Conservation (phyloP, 2,888 invertebrate genomes). For the Parnassius glacialis region DNA sequence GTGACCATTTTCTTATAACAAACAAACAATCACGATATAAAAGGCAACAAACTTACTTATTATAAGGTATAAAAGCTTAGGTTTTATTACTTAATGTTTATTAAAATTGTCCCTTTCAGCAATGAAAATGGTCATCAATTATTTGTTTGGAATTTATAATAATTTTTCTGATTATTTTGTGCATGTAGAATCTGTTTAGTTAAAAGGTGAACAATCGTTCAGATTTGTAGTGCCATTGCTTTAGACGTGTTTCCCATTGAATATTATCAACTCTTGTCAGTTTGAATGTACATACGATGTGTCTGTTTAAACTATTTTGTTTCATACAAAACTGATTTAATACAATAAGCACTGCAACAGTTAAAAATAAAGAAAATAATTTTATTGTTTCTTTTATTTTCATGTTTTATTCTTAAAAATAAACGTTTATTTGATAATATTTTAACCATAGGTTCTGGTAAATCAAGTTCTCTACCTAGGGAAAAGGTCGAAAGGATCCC, state of each 20-base stretch:
- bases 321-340: slow-evolving; percentile 61
- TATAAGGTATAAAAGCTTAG: no score
- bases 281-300: slow-evolving; percentile 53
- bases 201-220: slow-evolving; percentile 22
- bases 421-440: no score
- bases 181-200: neutral
- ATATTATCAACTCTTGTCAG: slow-evolving; percentile 38
- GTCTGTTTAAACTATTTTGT: slow-evolving; percentile 60
- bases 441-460: no score
- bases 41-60: neutral
- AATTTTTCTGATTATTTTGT: slow-evolving; percentile 3
- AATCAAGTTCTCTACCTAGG: no score
- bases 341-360: slow-evolving; percentile 61
- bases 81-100: no score
- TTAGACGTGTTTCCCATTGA: slow-evolving; percentile 36
- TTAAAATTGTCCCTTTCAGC: neutral
- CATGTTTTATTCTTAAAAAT: no score
- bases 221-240: slow-evolving; percentile 55
- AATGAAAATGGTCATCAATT: neutral
- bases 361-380: slow-evolving; percentile 32
- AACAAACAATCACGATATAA: neutral
- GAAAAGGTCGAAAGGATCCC: no score
- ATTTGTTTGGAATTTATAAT: neutral
- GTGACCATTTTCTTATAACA: no score
- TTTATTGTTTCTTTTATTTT: neutral